Percentiles rank a stretch among this genome's conserved stretches.
Evolutionary conservation across 1,140 invertebrate species (phyloP).

Genomic region (Chlorops oryzae): DNA sequence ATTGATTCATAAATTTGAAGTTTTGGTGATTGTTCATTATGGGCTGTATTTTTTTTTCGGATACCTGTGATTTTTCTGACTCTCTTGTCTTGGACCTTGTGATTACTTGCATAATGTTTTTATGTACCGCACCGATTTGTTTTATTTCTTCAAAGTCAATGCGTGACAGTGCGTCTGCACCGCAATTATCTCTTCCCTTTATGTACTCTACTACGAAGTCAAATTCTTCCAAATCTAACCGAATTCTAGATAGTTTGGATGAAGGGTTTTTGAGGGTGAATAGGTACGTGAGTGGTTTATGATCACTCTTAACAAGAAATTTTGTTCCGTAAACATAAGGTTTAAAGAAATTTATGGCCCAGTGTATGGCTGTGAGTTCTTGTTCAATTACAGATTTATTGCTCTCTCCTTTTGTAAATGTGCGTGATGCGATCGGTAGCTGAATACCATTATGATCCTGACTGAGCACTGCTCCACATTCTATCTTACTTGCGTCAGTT

Average conservation of each 20-base stretch:
- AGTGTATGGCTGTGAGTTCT: conserved; percentile 42
- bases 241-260: conserved; percentile 29
- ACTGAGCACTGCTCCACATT: conserved; percentile 36
- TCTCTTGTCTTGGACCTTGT: no score
- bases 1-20: no score
- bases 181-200: conserved; percentile 23
- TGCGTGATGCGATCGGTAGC: conserved; percentile 24
- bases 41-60: no score
- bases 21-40: no score
- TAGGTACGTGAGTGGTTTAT: conserved; percentile 45
- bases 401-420: conserved; percentile 27
- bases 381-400: conserved; percentile 34
- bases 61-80: no score
- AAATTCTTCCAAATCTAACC: conserved; percentile 31
- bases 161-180: conserved; percentile 17
- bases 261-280: conserved; percentile 41
- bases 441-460: conserved; percentile 32
- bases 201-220: conserved; percentile 22
- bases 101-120: no score
- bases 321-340: conserved; percentile 38
- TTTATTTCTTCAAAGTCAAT: conserved; percentile 11
- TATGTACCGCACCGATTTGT: background rate
- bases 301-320: conserved; percentile 34
- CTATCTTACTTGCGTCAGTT: conserved; percentile 36
- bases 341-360: conserved; percentile 45